Evolutionary conservation across 2,113 vertebrate genomes (phyloP), one percentile per base, ranked within the genome.

Genomic region (Lepus timidus): DNA sequence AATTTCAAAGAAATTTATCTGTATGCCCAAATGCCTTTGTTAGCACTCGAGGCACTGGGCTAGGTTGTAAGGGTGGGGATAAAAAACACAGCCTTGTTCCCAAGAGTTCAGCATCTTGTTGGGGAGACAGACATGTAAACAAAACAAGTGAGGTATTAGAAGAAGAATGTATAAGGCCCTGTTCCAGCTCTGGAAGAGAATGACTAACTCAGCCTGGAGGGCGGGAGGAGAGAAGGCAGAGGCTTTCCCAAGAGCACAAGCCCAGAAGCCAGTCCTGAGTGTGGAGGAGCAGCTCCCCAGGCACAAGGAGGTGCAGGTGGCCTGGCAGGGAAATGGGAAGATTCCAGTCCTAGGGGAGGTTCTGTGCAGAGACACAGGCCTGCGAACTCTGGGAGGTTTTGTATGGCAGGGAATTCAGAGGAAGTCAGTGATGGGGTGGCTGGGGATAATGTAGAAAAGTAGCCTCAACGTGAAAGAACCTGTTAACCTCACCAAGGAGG

Each of bases 181-280:
- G 84, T 95, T 94, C 97, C 94, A 97, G 82, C 33, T 79, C 88
- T 90, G 93, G 83, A 91, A 96, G 91, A 88, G 70, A 85, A 88
- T 97, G 96, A 97, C 88, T 97, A 97, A 97, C 82, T 71, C 25
- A 23, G 96, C 97, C 96, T 82, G 88, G 64, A 95, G 97, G 94
- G 10, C 93, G 82, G 96, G 95, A 89, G 86, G 90, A 71, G 49
- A 93, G 85, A 31, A 64, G n/a, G 31, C 25, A 16, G 64, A 91
- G 85, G 65, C 64, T 87, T 95, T 91, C 88, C 83, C 94, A 92
- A 95, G 92, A 95, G 90, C 22, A 10, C 74, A 73, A 55, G 55
- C 11, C 78, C 78, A 62, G 82, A 95, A 95, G 58, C 55, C 81
- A 79, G 90, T 58, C 33, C 64, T 89, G 4, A 5, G 36, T 61